phyloP scores from a whole-genome alignment of 2,888 invertebrate genomes.

The Macaria notata region DNA sequence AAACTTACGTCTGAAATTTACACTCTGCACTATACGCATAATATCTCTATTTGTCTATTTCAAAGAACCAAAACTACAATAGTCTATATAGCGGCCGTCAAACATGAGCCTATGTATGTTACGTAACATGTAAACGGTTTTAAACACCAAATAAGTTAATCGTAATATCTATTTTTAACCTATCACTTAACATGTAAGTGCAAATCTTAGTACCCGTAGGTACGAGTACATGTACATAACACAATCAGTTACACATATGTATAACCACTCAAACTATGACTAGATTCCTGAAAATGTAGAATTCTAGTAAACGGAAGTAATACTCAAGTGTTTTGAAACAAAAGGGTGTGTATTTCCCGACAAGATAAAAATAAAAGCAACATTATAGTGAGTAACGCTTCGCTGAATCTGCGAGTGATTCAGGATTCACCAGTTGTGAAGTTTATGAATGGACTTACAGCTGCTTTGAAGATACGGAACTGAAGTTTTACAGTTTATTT shows the following conservation, averaged over 20 bases:
- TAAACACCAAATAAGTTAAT: no score
- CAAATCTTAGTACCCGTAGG: neutral
- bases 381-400: constrained; percentile 19
- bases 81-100: no score
- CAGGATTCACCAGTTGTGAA: constrained; percentile 2
- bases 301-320: constrained; percentile 19
- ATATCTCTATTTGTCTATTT: no score
- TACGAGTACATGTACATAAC: neutral
- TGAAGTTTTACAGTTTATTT: no score
- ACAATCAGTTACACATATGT: neutral
- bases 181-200: neutral
- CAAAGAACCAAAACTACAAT: no score
- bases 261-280: constrained; percentile 13
- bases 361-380: constrained; percentile 16
- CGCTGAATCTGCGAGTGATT: constrained; percentile 18
- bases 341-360: constrained; percentile 19
- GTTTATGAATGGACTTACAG: constrained; percentile 1
- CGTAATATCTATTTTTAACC: no score
- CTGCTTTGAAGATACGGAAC: neutral
- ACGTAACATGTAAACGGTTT: no score
- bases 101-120: no score
- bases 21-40: no score
- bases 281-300: constrained; percentile 8
- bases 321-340: constrained; percentile 5
- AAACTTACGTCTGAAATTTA: no score